Evolutionary conservation across 2,113 vertebrate species (phyloP).

Genomic region (Manacus vitellinus): DNA sequence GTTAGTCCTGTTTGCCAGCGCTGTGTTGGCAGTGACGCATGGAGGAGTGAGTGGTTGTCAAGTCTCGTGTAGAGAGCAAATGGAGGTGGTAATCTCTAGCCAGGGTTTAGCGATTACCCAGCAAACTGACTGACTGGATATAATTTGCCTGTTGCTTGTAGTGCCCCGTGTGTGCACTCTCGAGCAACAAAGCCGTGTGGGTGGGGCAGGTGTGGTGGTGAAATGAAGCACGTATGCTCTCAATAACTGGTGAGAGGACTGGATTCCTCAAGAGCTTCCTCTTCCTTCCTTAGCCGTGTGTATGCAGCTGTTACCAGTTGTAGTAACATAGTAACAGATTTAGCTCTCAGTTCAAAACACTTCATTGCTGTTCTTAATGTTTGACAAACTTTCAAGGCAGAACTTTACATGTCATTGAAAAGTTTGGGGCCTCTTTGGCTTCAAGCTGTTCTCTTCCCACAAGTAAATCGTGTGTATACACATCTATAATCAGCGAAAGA

Average conservation of each 20-base stretch:
- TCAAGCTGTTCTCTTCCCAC: not conserved
- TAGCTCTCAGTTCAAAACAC: not conserved
- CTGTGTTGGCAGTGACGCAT: fast-evolving
- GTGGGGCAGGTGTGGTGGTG: fast-evolving
- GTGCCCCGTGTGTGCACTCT: fast-evolving
- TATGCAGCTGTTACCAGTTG: too few species aligned
- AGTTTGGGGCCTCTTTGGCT: not conserved
- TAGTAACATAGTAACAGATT: not conserved
- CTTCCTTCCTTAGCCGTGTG: not conserved
- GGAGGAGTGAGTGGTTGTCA: not conserved
- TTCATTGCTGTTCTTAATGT: not conserved
- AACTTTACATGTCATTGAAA: not conserved
- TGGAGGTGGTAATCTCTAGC: not conserved
- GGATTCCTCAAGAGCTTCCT: not conserved
- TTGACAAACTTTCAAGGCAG: not conserved
- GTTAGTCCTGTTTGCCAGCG: not conserved
- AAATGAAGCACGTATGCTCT: fast-evolving
- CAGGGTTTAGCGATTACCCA: not conserved
- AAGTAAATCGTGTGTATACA: not conserved
- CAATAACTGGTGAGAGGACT: too few species aligned
- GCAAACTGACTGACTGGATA: not conserved
- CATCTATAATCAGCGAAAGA: not conserved
- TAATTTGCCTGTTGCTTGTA: fast-evolving
- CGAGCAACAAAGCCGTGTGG: not conserved
- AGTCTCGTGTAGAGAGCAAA: fast-evolving